phyloP scores from a whole-genome alignment of 2,797 vertebrate genomes.

The Threskiornis aethiopicus region DNA sequence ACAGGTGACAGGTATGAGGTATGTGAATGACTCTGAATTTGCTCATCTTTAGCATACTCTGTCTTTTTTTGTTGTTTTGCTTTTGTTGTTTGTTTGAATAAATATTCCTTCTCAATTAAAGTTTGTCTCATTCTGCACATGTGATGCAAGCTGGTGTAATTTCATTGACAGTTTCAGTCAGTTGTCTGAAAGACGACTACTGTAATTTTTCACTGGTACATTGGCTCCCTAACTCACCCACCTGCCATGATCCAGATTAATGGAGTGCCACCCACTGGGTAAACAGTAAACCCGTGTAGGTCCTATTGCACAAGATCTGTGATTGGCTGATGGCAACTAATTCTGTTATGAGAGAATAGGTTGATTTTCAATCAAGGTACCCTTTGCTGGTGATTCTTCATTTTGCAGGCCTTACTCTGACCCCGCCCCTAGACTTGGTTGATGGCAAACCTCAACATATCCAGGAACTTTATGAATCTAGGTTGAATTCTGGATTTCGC shows the following conservation, averaged over 20 bases:
- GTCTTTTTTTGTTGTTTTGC: background rate
- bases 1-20: background rate
- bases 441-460: background rate
- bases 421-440: background rate
- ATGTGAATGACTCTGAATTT: background rate
- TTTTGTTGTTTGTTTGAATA: background rate
- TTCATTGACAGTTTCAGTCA: background rate
- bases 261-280: constrained; percentile 10
- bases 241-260: background rate
- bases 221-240: background rate
- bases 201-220: background rate
- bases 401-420: background rate
- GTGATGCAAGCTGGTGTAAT: background rate
- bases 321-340: background rate
- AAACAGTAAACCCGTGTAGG: background rate
- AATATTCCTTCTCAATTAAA: background rate
- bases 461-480: background rate
- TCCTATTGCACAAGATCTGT: background rate
- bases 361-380: background rate
- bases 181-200: background rate
- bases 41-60: background rate
- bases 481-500: background rate
- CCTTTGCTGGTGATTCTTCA: background rate
- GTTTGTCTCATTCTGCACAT: background rate
- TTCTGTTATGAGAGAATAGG: background rate